Evolutionary conservation across 1,140 invertebrate species (phyloP).

Genomic region (Pteromalus puparum): DNA sequence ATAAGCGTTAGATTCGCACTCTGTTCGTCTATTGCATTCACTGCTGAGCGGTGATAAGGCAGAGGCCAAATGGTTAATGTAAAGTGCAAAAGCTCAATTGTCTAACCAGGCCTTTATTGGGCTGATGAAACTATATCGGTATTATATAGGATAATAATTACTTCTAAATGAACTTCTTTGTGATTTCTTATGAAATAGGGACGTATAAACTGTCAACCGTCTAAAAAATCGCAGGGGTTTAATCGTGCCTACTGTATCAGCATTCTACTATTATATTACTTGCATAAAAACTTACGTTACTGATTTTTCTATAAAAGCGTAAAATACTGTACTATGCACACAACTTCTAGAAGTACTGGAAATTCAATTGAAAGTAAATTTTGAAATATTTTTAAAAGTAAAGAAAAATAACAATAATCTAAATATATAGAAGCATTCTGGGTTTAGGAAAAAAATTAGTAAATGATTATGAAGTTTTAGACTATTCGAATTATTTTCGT

Average conservation of each 20-base stretch:
- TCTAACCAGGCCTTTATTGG: conserved; percentile 36
- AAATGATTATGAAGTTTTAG: no score
- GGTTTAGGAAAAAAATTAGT: not conserved
- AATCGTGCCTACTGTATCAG: not conserved
- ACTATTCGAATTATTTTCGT: not conserved
- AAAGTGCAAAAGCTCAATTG: conserved; percentile 15
- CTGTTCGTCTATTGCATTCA: not conserved
- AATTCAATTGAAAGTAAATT: not conserved
- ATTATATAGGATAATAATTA: conserved; percentile 56
- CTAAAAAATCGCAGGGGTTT: not conserved
- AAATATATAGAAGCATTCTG: not conserved
- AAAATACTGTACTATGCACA: not conserved
- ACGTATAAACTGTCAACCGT: not conserved
- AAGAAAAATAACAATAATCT: no score
- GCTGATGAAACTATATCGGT: conserved; percentile 49
- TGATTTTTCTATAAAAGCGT: not conserved
- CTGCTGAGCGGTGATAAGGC: conserved; percentile 32
- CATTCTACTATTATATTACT: not conserved
- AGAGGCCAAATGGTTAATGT: conserved; percentile 17
- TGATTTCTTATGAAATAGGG: conserved; percentile 54
- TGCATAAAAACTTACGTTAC: not conserved
- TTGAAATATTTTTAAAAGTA: not conserved
- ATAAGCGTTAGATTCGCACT: not conserved
- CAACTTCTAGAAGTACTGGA: not conserved
- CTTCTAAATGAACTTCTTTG: conserved; percentile 54